These are phyloP conservation scores for Hirtodrosophila trivittata DNA, from an alignment of 2,888 invertebrate species.

Conservation along the genomic window DNA sequence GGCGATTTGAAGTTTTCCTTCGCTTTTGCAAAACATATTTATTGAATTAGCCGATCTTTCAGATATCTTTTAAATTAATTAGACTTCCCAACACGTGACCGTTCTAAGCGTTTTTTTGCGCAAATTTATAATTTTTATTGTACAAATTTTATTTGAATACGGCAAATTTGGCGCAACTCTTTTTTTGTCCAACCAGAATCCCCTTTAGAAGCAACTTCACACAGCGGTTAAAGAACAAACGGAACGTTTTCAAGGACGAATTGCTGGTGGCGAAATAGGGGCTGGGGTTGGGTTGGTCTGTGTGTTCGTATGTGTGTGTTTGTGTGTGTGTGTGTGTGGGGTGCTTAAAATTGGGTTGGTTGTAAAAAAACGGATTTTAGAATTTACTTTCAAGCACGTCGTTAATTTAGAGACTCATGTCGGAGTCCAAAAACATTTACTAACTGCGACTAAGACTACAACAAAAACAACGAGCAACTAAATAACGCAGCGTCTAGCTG, in stretches of 20 bases:
- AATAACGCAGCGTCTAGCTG: conserved; percentile 31
- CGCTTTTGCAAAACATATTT: conserved; percentile 1
- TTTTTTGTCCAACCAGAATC: conserved; percentile 25
- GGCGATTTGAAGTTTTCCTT: no score
- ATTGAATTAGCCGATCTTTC: conserved; percentile 5
- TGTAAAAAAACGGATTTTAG: no score
- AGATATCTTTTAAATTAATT: no score
- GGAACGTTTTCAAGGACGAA: not conserved
- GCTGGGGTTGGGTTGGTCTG: not conserved
- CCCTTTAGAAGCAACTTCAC: conserved; percentile 1
- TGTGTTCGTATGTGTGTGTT: no score
- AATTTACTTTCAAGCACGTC: conserved; percentile 35
- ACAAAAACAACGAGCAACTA: conserved; percentile 42
- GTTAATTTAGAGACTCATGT: conserved; percentile 26
- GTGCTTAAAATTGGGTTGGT: no score
- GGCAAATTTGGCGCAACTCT: conserved; percentile 39
- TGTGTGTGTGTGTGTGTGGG: no score
- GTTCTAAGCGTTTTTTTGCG: conserved; percentile 18
- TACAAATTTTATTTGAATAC: conserved; percentile 29
- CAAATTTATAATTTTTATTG: conserved; percentile 36
- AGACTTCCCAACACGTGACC: no score
- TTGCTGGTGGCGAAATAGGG: no score
- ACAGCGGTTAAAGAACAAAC: conserved; percentile 1
- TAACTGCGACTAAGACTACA: conserved; percentile 45
- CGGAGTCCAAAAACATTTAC: conserved; percentile 27